Percentiles rank a stretch among this genome's conserved stretches.
phyloP scores from a whole-genome alignment of 2,113 vertebrate genomes.

The Megalops atlanticus region DNA sequence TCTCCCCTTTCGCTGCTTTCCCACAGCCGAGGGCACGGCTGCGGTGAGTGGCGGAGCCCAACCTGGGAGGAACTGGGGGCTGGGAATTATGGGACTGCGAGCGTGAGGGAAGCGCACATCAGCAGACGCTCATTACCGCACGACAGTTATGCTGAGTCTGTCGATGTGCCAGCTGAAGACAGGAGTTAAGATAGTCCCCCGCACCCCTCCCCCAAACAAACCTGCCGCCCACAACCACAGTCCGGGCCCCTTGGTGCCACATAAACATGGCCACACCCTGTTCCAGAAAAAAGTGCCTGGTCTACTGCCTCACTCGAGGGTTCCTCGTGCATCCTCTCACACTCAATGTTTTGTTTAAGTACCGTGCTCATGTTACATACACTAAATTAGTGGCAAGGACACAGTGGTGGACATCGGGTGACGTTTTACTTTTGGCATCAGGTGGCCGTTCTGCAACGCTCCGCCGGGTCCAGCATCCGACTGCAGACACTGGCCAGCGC shows the following conservation, averaged over 20 bases:
- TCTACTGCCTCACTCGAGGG: too few species aligned
- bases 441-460: too few species aligned
- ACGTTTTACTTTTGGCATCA: too few species aligned
- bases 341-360: too few species aligned
- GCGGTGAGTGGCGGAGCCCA: neutral
- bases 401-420: too few species aligned
- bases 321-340: too few species aligned
- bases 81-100: constrained; percentile 3
- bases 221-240: neutral
- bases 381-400: too few species aligned
- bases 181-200: neutral
- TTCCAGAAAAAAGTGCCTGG: too few species aligned
- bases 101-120: constrained; percentile 4
- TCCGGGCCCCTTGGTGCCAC: neutral
- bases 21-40: constrained; percentile 42
- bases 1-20: constrained; percentile 19
- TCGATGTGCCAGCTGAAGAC: neutral
- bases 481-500: too few species aligned
- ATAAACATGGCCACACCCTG: too few species aligned
- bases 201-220: neutral
- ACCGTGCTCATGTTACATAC: too few species aligned
- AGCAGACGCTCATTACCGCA: constrained; percentile 32
- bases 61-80: constrained; percentile 10
- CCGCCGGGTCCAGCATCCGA: too few species aligned
- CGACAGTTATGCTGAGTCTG: constrained; percentile 22